These are phyloP conservation scores for Etheostoma perlongum DNA, from an alignment of 2,797 vertebrate species.

Conservation along the genomic window DNA sequence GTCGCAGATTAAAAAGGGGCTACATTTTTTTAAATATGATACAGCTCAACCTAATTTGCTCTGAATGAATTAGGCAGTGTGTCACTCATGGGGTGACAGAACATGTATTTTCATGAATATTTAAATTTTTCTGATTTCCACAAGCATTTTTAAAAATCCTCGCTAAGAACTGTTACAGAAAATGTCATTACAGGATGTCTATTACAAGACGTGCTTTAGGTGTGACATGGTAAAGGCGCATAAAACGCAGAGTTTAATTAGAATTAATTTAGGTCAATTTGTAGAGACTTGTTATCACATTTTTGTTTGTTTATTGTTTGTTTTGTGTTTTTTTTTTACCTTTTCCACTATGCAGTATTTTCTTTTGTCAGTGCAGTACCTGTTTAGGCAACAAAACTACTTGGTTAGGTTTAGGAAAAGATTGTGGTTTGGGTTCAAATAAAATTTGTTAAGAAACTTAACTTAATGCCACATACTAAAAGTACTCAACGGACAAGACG, in stretches of 20 bases:
- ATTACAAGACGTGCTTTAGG: constrained; percentile 6
- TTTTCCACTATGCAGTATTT: too few species aligned
- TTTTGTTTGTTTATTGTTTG: neutral
- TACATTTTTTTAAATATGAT: constrained; percentile 28
- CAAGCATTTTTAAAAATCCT: constrained; percentile 15
- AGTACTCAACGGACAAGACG: too few species aligned
- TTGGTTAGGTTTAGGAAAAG: too few species aligned
- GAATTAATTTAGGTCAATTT: neutral
- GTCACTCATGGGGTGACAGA: constrained; percentile 43
- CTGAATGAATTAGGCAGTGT: constrained; percentile 72
- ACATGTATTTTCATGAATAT: constrained; percentile 56
- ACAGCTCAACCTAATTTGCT: constrained; percentile 56
- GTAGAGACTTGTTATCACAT: neutral
- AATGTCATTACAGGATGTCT: constrained; percentile 16
- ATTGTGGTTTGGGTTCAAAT: too few species aligned
- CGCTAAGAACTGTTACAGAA: neutral
- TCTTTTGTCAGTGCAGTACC: too few species aligned
- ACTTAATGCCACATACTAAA: too few species aligned
- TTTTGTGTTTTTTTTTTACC: too few species aligned
- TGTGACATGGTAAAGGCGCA: neutral
- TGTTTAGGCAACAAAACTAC: too few species aligned
- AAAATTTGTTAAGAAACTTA: too few species aligned
- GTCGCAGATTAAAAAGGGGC: constrained; percentile 61
- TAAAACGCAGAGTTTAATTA: neutral
- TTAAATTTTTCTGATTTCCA: constrained; percentile 42